phyloP scores from a whole-genome alignment of 2,888 invertebrate species.

The Xanthorhoe designata region DNA sequence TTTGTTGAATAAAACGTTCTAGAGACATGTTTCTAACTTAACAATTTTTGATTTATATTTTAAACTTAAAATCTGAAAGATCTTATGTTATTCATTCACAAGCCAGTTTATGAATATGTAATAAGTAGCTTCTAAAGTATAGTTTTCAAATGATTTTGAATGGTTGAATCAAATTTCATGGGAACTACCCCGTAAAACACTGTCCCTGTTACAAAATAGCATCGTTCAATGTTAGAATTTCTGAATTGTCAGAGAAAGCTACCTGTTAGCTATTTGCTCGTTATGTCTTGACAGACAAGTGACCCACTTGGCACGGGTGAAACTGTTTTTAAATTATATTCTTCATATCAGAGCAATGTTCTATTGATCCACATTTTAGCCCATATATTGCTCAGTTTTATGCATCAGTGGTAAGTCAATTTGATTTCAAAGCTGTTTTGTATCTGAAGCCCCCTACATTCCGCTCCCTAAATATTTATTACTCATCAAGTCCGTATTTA shows the following conservation, averaged over 20 bases:
- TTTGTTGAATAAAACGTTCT: background rate
- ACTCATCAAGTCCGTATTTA: constrained; percentile 48
- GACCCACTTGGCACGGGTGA: constrained; percentile 76
- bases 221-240: constrained; percentile 44
- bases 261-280: constrained; percentile 57
- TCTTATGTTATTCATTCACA: too few relatives aligned
- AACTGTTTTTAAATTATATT: constrained; percentile 60
- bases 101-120: too few relatives aligned
- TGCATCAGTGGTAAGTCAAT: background rate
- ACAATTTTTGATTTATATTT: background rate
- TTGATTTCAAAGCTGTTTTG: background rate
- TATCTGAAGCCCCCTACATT: constrained; percentile 20
- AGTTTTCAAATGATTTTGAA: background rate
- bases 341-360: constrained; percentile 50
- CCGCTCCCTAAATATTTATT: constrained; percentile 54
- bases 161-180: background rate
- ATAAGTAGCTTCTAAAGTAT: too few relatives aligned
- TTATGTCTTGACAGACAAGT: constrained; percentile 66
- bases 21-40: background rate
- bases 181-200: constrained; percentile 30
- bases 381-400: constrained; percentile 1
- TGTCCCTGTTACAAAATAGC: constrained; percentile 42
- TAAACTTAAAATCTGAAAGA: too few relatives aligned
- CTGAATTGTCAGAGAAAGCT: constrained; percentile 50
- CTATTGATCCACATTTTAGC: constrained; percentile 28